Evolutionary conservation across 2,888 invertebrate species (phyloP).

Genomic region (Chrysolina americana): DNA sequence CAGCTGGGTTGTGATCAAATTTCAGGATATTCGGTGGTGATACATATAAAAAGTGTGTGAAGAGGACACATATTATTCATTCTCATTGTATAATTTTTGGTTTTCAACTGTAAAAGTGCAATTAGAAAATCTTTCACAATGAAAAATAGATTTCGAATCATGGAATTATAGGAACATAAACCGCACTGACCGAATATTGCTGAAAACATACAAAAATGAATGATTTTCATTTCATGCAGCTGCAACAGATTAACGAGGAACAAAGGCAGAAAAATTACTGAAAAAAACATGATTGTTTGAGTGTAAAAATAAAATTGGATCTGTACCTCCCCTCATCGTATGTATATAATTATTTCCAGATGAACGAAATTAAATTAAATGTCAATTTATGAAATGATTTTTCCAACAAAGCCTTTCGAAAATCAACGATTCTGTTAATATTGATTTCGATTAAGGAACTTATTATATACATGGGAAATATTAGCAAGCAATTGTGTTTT

Average conservation of each 20-base stretch:
- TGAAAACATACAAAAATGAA: neutral
- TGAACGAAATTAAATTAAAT: slow-evolving; percentile 22
- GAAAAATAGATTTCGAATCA: too few species aligned
- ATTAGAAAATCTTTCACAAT: too few species aligned
- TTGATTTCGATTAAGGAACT: neutral
- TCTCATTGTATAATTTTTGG: too few species aligned
- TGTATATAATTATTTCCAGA: slow-evolving; percentile 37
- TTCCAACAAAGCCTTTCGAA: neutral
- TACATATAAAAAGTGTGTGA: too few species aligned
- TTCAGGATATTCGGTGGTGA: too few species aligned
- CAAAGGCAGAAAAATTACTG: slow-evolving; percentile 36
- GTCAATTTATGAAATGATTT: neutral
- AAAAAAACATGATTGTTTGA: slow-evolving; percentile 20
- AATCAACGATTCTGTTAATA: neutral
- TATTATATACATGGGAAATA: too few species aligned
- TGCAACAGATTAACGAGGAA: slow-evolving; percentile 36
- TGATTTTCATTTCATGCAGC: slow-evolving; percentile 37
- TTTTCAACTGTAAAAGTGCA: too few species aligned
- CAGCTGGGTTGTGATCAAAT: too few species aligned
- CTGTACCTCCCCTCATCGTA: slow-evolving; percentile 21
- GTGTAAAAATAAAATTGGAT: slow-evolving; percentile 31
- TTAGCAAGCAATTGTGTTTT: too few species aligned
- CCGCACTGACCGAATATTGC: neutral
- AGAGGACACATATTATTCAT: too few species aligned
- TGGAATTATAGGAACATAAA: neutral